phyloP scores from a whole-genome alignment of 2,113 vertebrate species.

The Smithornis capensis region DNA sequence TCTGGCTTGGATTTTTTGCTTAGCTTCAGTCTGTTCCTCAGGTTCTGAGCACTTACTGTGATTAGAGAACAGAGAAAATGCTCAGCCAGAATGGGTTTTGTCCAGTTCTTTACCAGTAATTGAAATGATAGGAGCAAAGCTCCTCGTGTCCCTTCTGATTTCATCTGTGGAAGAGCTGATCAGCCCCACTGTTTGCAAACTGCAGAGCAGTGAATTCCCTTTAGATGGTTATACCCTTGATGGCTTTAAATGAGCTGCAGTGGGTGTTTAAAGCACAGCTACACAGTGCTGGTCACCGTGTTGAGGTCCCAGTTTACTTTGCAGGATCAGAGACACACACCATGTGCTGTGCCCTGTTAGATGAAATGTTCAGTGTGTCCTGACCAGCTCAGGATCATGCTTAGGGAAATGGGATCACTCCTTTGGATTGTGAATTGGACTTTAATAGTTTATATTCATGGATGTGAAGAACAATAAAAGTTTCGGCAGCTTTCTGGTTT shows the following conservation, averaged over 20 bases:
- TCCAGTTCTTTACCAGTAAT: not conserved
- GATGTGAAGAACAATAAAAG: not conserved
- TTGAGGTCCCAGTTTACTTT: not conserved
- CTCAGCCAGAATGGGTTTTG: not conserved
- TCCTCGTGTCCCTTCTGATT: not conserved
- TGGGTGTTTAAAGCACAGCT: not conserved
- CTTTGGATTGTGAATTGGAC: not conserved
- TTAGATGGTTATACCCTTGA: not conserved
- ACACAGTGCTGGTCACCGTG: accelerated
- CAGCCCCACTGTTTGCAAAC: not conserved
- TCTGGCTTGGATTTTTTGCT: slow-evolving; percentile 14
- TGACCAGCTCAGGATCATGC: not conserved
- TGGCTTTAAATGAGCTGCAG: not conserved
- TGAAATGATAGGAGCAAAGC: not conserved
- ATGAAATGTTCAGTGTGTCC: not conserved
- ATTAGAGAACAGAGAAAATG: not conserved
- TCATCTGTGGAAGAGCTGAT: not conserved
- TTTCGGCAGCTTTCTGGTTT: not conserved
- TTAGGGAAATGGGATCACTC: not conserved
- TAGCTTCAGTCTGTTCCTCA: not conserved
- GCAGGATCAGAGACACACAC: not conserved
- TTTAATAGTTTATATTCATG: not conserved
- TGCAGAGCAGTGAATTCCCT: not conserved
- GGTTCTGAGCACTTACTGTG: not conserved
- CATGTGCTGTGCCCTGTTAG: too few species aligned